Percentiles rank a stretch among this genome's conserved stretches.
Conservation (phyloP, 2,888 invertebrate species). For the Lepeophtheirus nordmannii region DNA sequence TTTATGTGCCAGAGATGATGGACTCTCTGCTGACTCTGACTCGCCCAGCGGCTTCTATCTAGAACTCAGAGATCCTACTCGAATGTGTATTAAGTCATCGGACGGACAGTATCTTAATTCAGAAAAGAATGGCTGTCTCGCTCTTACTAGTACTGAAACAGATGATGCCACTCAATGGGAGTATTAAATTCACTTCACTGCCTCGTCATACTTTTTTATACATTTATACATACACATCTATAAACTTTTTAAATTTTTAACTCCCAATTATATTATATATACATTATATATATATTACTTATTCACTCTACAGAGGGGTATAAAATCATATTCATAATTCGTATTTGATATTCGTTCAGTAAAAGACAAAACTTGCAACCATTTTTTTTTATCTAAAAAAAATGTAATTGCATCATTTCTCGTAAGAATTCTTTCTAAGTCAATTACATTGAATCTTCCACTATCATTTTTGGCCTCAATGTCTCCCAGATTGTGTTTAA, state of each 20-base stretch:
- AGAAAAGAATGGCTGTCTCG: conserved; percentile 78
- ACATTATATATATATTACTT: no score
- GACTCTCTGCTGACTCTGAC: conserved; percentile 69
- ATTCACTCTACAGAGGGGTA: no score
- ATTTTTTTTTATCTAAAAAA: no score
- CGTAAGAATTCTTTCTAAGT: no score
- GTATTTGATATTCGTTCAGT: no score
- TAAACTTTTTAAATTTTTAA: not conserved
- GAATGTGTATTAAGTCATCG: conserved; percentile 67
- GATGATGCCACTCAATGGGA: conserved; percentile 80
- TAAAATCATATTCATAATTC: no score
- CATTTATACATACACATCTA: not conserved
- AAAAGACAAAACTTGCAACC: no score
- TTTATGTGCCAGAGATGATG: conserved; percentile 79
- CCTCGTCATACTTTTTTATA: not conserved
- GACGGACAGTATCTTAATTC: conserved; percentile 64
- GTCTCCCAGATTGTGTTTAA: no score
- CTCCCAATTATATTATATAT: no score
- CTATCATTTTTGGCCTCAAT: no score
- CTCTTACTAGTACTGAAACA: conserved; percentile 59
- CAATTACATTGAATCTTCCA: no score
- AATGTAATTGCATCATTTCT: no score
- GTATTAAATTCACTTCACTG: conserved; percentile 48
- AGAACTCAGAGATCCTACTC: conserved; percentile 79
- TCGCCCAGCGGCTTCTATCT: conserved; percentile 70